These are phyloP conservation scores for Onychorhynchus coronatus DNA, from an alignment of 2,113 vertebrate genomes.

Conservation along the genomic window DNA sequence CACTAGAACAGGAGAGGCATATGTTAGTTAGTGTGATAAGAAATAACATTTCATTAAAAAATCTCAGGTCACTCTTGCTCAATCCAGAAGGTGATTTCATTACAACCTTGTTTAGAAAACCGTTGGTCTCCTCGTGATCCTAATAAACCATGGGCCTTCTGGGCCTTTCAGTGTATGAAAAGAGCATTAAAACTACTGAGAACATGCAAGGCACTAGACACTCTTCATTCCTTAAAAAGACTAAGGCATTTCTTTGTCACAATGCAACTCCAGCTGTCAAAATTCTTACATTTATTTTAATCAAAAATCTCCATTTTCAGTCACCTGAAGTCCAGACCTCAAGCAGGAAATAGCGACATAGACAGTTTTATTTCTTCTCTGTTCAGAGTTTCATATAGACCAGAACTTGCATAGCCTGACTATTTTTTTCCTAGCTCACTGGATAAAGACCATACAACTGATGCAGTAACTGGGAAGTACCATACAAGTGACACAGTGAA, in stretches of 20 bases:
- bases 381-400: not conserved
- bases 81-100: not conserved
- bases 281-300: not conserved
- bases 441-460: not conserved
- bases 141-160: not conserved
- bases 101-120: not conserved
- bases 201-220: rapidly evolving
- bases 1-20: not conserved
- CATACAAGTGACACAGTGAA: not conserved
- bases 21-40: not conserved
- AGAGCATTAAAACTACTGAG: not conserved
- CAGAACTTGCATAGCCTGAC: not conserved
- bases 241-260: not conserved
- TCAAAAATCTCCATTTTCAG: not conserved
- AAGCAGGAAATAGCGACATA: not conserved
- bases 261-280: not conserved
- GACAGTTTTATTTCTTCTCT: not conserved
- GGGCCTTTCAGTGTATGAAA: not conserved
- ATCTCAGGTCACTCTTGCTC: not conserved
- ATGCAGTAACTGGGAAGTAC: not conserved
- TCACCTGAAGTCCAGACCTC: not conserved
- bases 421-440: not conserved
- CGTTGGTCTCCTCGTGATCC: not conserved
- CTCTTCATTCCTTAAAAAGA: not conserved
- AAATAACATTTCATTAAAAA: not conserved